A percentile compares a stretch with the other conserved stretches of the same genome.
Conservation (phyloP, 2,888 invertebrate genomes). For the Dioctria linearis region DNA sequence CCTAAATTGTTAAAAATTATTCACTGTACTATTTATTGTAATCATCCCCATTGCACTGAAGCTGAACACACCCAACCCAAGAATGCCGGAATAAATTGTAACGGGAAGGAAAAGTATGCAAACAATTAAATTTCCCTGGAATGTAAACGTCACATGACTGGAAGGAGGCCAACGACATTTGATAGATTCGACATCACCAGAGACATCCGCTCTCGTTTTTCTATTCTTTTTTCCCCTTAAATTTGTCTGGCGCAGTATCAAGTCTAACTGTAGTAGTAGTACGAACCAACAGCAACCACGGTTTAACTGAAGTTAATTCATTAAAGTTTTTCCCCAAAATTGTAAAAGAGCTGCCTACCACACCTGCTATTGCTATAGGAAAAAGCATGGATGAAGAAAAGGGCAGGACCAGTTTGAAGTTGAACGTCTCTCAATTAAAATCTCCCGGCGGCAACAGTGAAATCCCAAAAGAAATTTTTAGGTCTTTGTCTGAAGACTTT, state of each 20-base stretch:
- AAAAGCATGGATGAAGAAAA: conserved; percentile 27
- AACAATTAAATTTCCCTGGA: neutral
- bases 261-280: neutral
- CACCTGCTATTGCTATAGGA: neutral
- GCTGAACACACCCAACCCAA: too few relatives aligned
- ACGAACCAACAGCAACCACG: neutral
- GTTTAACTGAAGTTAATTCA: too few relatives aligned
- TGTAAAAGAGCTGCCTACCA: too few relatives aligned
- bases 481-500: neutral
- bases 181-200: neutral
- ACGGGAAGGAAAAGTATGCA: too few relatives aligned
- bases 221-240: too few relatives aligned
- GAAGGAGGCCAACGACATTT: neutral
- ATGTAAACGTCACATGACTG: neutral
- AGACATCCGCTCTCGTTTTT: too few relatives aligned
- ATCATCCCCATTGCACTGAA: too few relatives aligned
- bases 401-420: conserved; percentile 42
- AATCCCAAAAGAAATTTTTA: conserved; percentile 11
- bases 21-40: too few relatives aligned
- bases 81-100: too few relatives aligned
- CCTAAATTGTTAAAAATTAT: too few relatives aligned
- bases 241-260: neutral
- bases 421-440: conserved; percentile 11
- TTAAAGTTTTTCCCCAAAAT: too few relatives aligned
- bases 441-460: conserved; percentile 6